phyloP scores from a whole-genome alignment of 2,888 invertebrate genomes.

The Erebia ligea region DNA sequence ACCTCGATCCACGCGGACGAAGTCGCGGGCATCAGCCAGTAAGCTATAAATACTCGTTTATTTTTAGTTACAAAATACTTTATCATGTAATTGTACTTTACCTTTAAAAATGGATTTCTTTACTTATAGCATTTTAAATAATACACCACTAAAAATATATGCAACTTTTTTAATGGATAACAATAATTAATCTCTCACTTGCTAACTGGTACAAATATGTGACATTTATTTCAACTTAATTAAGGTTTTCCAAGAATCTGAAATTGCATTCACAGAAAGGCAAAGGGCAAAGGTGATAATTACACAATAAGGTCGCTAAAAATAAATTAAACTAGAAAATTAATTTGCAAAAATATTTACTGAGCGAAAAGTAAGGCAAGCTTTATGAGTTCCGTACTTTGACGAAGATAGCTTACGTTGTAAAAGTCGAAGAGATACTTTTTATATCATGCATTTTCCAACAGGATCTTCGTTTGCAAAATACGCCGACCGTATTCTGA shows the following conservation, averaged over 20 bases:
- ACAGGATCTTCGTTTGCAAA: too few relatives aligned
- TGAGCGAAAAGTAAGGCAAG: conserved; percentile 27
- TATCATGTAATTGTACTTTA: neutral
- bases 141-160: neutral
- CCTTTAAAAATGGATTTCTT: conserved; percentile 1
- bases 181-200: conserved; percentile 13
- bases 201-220: conserved; percentile 37
- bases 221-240: conserved; percentile 33
- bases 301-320: conserved; percentile 27
- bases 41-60: neutral
- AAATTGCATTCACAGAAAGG: conserved; percentile 26
- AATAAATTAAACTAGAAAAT: conserved; percentile 27
- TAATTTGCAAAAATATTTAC: conserved; percentile 8
- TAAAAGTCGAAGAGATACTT: too few relatives aligned
- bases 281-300: conserved; percentile 36
- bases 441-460: too few relatives aligned
- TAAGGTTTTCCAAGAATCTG: conserved; percentile 24
- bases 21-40: too few relatives aligned
- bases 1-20: too few relatives aligned
- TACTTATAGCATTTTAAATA: neutral
- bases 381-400: conserved; percentile 23
- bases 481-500: too few relatives aligned
- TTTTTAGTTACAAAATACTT: neutral
- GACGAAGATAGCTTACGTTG: too few relatives aligned
- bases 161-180: conserved; percentile 1